Evolutionary conservation across 2,797 vertebrate species (phyloP), one percentile per base, ranked within the genome.

Genomic region (Notolepis coatsorum): DNA sequence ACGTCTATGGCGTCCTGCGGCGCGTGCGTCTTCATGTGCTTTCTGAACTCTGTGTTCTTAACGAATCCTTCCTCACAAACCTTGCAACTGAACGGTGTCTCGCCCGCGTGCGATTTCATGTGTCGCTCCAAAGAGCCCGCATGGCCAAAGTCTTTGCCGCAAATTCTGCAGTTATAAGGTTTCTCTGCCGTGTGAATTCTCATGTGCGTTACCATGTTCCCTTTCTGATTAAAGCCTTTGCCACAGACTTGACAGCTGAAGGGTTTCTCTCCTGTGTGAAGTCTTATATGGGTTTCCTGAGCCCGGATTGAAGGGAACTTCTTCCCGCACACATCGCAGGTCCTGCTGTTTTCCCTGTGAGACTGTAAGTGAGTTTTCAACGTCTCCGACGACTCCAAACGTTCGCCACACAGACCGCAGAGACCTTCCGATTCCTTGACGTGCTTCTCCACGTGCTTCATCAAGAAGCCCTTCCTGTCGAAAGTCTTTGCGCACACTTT

Each of bases 251-350:
- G 17, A 43, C 87, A 88, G 65, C 41, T 53, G 48, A 82, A 88
- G 0, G 87, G 82, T 41, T 81, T 78, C 57, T 90, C 84, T 2
- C 82, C 87, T 0, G 76, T 84, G 77, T 89, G 88, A 33, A 84
- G 65, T 55, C 80, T 57, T 43, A 57, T 47, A 60, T 87, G 84
- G 31, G 76, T 84, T 60, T 89, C 84, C 60, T 72, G 81, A 0
- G 81, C 84, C 23, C 69, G 54, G 15, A 77, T 66, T 0, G 84
- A 85, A 0, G 81, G 79, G 43, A 87, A 87, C 56, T 69, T 83
- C 61, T 85, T 85, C 0, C 82, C 74, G 0, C 85, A 88, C 24
- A 82, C 1, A 2, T 61, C 3, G 0, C 82, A 87, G 15, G 82
- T 86, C 86, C 66, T 38, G 68, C 75, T 75, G 61, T 3, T 33